Percentiles rank a stretch among this genome's conserved stretches.
Evolutionary conservation across 2,888 invertebrate species (phyloP).

Genomic region (Lagria hirta): DNA sequence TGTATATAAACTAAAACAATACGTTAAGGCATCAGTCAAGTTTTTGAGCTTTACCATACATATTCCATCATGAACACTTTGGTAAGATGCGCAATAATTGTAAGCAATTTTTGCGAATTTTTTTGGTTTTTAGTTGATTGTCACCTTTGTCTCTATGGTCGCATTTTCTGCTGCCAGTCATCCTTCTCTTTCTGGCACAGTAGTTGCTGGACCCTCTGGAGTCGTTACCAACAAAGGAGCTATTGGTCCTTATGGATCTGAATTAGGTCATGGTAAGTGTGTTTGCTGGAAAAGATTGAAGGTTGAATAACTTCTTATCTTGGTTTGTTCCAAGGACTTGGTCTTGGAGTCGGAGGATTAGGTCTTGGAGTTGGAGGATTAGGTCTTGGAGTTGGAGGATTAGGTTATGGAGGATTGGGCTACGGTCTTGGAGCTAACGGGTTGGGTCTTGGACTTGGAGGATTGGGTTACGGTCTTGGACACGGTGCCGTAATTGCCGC

Average conservation of each 20-base stretch:
- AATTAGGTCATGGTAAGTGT: constrained; percentile 2
- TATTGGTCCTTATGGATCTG: constrained; percentile 30
- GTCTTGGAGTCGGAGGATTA: too few relatives aligned
- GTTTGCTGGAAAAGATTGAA: background rate
- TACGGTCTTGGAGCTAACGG: constrained; percentile 5
- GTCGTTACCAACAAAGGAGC: constrained; percentile 25
- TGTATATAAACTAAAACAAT: constrained; percentile 24
- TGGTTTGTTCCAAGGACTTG: background rate
- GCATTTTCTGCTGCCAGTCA: constrained; percentile 12
- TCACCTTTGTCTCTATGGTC: constrained; percentile 19
- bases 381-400: constrained; percentile 27
- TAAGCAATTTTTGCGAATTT: constrained; percentile 2
- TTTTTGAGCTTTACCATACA: constrained; percentile 15
- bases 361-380: too few relatives aligned
- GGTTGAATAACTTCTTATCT: background rate
- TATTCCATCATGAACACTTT: constrained; percentile 20
- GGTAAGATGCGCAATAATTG: constrained; percentile 11
- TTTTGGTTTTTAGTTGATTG: constrained; percentile 19
- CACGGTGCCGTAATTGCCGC: constrained; percentile 19
- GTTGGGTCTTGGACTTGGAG: constrained; percentile 5
- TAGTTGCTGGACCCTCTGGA: constrained; percentile 27
- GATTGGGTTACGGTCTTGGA: constrained; percentile 6
- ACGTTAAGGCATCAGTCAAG: constrained; percentile 7
- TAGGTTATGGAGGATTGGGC: constrained; percentile 13
- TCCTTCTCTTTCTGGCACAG: too few relatives aligned